A percentile compares a stretch with the other conserved stretches of the same genome.
These are phyloP conservation scores for Cebus imitator DNA, from an alignment of 2,113 vertebrate species.

Conservation along the genomic window DNA sequence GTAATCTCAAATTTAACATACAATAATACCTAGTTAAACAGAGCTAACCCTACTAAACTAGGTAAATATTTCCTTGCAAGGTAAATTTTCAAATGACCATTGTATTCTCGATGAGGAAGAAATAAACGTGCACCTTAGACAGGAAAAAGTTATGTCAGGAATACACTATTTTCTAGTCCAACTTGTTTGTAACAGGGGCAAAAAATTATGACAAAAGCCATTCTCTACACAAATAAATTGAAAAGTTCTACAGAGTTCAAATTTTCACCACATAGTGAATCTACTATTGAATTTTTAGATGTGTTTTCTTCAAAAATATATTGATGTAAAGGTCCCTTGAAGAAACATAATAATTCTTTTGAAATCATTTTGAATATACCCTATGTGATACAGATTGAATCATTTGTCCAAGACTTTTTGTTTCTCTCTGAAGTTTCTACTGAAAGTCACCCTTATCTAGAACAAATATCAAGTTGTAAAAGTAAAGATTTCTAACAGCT, in stretches of 20 bases:
- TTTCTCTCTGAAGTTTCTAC: conserved; percentile 48
- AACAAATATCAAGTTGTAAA: conserved; percentile 30
- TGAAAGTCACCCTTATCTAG: conserved; percentile 25
- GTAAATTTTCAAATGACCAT: neutral
- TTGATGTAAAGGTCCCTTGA: conserved; percentile 34
- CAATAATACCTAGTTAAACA: neutral
- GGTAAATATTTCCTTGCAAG: neutral
- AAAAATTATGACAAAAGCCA: neutral
- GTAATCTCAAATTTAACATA: neutral
- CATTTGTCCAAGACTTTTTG: conserved; percentile 29
- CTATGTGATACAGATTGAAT: conserved; percentile 33
- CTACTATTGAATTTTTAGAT: conserved; percentile 42
- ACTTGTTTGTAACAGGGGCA: neutral
- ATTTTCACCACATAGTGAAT: conserved; percentile 3
- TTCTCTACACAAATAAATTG: conserved; percentile 5
- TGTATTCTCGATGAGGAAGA: conserved; percentile 3
- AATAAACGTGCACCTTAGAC: neutral
- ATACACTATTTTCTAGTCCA: neutral
- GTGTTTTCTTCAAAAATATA: conserved; percentile 41
- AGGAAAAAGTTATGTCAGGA: neutral
- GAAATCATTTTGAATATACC: conserved; percentile 56
- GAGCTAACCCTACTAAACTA: neutral
- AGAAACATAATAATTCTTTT: conserved; percentile 52
- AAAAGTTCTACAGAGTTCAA: conserved; percentile 53
- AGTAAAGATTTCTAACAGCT: conserved; percentile 5